Conservation (phyloP, 2,113 vertebrate species). For the Hystrix cristata region DNA sequence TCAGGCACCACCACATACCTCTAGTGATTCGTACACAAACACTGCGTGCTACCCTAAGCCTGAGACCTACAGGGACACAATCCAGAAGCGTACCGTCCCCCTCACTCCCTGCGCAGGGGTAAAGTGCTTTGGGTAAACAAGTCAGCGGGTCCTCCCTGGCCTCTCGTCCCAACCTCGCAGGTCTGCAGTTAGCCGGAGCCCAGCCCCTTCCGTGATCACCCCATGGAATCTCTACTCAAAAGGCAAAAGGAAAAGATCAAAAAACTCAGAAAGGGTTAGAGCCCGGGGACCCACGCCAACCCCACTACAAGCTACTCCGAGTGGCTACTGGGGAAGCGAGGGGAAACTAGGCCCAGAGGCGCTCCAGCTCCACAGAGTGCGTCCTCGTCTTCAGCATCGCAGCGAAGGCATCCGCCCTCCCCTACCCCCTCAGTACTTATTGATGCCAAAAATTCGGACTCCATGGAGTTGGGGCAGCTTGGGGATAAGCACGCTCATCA, state of each 20-base stretch:
- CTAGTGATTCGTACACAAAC: background rate
- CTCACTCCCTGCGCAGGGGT: slow-evolving; percentile 52
- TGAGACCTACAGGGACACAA: slow-evolving; percentile 35
- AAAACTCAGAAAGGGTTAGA: slow-evolving; percentile 62
- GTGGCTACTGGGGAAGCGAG: slow-evolving; percentile 68
- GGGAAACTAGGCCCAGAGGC: slow-evolving; percentile 67
- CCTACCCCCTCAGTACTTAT: slow-evolving; percentile 89
- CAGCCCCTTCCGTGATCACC: slow-evolving; percentile 41
- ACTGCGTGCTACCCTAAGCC: background rate
- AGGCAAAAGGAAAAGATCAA: slow-evolving; percentile 76
- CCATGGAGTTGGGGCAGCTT: slow-evolving; percentile 91
- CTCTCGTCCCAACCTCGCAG: background rate
- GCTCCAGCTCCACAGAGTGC: slow-evolving; percentile 70
- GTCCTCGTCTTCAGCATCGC: slow-evolving; percentile 72
- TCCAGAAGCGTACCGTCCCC: slow-evolving; percentile 69
- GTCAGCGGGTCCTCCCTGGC: background rate
- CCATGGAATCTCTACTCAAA: slow-evolving; percentile 70
- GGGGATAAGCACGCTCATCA: slow-evolving; percentile 92
- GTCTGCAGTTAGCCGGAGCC: background rate
- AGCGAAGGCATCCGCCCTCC: slow-evolving; percentile 28
- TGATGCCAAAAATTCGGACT: slow-evolving; percentile 93
- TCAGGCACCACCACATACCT: background rate
- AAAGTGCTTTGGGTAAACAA: slow-evolving; percentile 80
- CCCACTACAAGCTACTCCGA: slow-evolving; percentile 78
- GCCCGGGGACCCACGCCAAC: slow-evolving; percentile 43